Evolutionary conservation across 2,888 invertebrate species (phyloP), one percentile per base, ranked within the genome.

Genomic region (Hirtodrosophila histrioides): DNA sequence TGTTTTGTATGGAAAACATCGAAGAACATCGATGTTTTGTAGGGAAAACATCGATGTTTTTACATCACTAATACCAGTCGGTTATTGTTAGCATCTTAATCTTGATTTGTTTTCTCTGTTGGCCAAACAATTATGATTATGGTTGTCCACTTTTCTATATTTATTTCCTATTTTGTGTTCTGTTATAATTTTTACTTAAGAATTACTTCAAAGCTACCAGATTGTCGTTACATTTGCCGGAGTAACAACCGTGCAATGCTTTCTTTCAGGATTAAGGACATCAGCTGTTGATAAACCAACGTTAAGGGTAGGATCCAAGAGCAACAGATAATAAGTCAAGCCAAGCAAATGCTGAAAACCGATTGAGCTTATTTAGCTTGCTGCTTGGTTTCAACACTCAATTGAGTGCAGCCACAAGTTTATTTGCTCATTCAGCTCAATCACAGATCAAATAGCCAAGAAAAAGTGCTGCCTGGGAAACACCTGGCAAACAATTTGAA

Each of bases 401-500:
- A 69, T 64, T 23, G 69, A 77, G 65, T 64, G 55, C 55, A 58
- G 75, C 78, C 75, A 61, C 75, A 80, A 80, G 81, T 83, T 83
- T 81, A 83, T 81, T 81, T 81, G 84, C 80, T 75, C 80, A 69
- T 81, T 84, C 78, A 81, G 75, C 78, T 78, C 85, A 82, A 82
- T 78, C 85, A 81, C 85, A 77, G 78, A 82, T 81, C 85, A 82
- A 84, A 85, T 78, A 82, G 78, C 76, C 60, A 68, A 68, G 51
- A 75, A 75, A 81, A 80, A 75, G 67, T 75, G 72, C 55, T 75
- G 64, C 62, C 48, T 45, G 62, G 60, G 69, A 68, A 76, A 84
- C 78, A 81, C 78, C 85, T 81, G 70, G 82, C 82, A 85, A 82
- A 85, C 82, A 85, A 85, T 85, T 82, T 82, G 79, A 82, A 82